A percentile compares a stretch with the other conserved stretches of the same genome.
phyloP scores from a whole-genome alignment of 2,113 vertebrate species.

The Mormyrus iriodes region DNA sequence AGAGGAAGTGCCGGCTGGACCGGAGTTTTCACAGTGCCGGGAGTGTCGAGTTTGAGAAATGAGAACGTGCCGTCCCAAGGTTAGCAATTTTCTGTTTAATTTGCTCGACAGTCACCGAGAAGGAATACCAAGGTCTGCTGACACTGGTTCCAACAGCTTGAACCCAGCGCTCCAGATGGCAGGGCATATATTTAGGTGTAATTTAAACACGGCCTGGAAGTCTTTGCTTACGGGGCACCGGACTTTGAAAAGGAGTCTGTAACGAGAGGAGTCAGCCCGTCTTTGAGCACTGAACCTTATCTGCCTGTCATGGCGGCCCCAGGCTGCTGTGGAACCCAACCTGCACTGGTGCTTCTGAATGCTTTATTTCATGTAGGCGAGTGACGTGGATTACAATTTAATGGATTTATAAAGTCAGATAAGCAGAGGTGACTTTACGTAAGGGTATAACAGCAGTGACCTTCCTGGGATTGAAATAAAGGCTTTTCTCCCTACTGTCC shows the following conservation, averaged over 20 bases:
- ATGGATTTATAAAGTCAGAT: not conserved
- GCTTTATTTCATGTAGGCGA: not conserved
- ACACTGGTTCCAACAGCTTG: not conserved
- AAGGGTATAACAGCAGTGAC: not conserved
- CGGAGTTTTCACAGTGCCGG: not conserved
- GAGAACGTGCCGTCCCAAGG: not conserved
- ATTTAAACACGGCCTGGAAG: not conserved
- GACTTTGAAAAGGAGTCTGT: not conserved
- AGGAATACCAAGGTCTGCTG: not conserved
- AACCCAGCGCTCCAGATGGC: not conserved
- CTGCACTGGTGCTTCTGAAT: not conserved
- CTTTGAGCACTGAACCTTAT: not conserved
- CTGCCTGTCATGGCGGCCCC: not conserved
- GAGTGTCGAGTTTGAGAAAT: constrained; percentile 1
- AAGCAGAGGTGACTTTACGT: not conserved
- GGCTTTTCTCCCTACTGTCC: not conserved
- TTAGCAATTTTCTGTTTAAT: not conserved
- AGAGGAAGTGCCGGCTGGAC: not conserved
- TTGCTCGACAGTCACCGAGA: not conserved
- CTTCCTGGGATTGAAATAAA: not conserved
- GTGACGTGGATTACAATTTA: not conserved
- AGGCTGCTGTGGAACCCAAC: too few species aligned
- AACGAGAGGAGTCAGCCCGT: not conserved
- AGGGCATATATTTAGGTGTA: not conserved
- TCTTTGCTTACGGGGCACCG: not conserved